These are phyloP conservation scores for Mixornis gularis DNA, from an alignment of 2,113 vertebrate species.

Conservation along the genomic window DNA sequence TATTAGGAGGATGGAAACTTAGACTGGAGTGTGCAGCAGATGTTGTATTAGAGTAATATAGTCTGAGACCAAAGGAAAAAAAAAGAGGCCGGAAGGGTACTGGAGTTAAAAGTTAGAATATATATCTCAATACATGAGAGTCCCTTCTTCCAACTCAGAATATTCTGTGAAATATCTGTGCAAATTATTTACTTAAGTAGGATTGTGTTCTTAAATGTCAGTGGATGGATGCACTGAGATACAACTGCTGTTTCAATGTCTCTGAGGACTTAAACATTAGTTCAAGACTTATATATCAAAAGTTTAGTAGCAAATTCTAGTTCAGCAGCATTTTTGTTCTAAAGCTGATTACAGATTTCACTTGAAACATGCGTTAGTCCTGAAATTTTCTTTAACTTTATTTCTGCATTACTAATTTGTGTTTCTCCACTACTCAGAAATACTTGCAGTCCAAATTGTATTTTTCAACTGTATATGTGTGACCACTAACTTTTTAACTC, in stretches of 20 bases:
- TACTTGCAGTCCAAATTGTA: not conserved
- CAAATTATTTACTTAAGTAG: not conserved
- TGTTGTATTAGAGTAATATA: not conserved
- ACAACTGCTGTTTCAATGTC: not conserved
- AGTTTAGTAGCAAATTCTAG: not conserved
- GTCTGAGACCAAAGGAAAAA: not conserved
- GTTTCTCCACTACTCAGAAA: not conserved
- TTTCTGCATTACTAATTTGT: not conserved
- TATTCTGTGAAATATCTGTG: not conserved
- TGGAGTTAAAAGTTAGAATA: not conserved
- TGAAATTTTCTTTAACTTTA: not conserved
- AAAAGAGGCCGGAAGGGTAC: not conserved
- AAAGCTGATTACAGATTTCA: not conserved
- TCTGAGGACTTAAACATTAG: not conserved
- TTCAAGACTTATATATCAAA: not conserved
- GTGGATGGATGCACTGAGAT: not conserved
- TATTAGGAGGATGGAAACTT: not conserved
- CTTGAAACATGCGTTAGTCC: not conserved
- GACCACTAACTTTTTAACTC: not conserved
- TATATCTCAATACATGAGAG: fast-evolving
- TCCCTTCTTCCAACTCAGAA: not conserved
- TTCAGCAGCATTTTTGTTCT: not conserved
- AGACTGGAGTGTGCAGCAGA: not conserved
- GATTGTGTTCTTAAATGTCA: not conserved
- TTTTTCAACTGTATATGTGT: not conserved